phyloP scores from a whole-genome alignment of 2,888 invertebrate species.

The Thymelicus sylvestris region DNA sequence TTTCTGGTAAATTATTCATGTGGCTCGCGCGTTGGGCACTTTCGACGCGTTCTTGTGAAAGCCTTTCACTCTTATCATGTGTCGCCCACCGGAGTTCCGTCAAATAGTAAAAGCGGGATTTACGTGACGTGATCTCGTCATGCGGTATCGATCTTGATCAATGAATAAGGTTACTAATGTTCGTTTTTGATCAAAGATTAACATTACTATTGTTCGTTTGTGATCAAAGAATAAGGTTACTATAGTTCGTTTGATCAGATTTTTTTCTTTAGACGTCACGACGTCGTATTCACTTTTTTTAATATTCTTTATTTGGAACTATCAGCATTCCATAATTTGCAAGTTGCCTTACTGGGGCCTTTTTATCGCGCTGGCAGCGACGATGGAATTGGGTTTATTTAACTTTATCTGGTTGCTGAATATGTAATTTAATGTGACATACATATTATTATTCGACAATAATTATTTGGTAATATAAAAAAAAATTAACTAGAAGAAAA shows the following conservation, averaged over 20 bases:
- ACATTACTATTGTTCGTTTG: neutral
- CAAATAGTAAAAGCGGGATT: constrained; percentile 39
- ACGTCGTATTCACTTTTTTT: neutral
- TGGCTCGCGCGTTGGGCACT: constrained; percentile 78
- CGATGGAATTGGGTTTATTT: neutral
- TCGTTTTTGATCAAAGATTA: neutral
- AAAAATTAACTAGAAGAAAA: too few relatives aligned
- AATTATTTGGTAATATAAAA: too few relatives aligned
- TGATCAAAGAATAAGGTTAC: constrained; percentile 10
- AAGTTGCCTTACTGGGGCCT: neutral
- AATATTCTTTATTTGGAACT: constrained; percentile 1
- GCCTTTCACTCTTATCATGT: constrained; percentile 82
- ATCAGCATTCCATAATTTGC: neutral
- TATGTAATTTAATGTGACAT: too few relatives aligned
- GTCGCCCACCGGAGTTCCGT: constrained; percentile 38
- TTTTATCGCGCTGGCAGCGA: neutral
- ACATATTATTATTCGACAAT: too few relatives aligned
- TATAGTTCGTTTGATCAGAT: neutral
- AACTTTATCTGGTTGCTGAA: neutral
- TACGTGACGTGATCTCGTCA: constrained; percentile 34
- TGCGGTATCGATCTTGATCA: constrained; percentile 21
- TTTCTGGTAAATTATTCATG: constrained; percentile 85
- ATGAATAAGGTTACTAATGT: constrained; percentile 4
- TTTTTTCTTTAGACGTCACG: neutral
- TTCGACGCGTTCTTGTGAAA: constrained; percentile 79